Conservation (phyloP, 1,140 invertebrate species). For the Tyrophagus putrescentiae region DNA sequence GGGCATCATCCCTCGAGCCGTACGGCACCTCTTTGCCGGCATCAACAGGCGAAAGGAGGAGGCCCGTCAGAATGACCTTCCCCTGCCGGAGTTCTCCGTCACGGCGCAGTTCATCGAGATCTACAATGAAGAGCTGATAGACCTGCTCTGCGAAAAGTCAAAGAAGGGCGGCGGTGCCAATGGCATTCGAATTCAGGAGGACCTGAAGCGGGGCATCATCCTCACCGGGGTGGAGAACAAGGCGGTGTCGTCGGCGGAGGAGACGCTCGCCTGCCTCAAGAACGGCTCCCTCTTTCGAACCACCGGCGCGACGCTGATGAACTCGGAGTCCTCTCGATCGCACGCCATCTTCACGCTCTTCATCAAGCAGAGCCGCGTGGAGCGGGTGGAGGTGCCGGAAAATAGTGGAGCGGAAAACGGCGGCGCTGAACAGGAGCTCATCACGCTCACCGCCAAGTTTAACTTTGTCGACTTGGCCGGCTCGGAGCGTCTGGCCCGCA, state of each 20-base stretch:
- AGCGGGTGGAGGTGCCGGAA: conserved; percentile 35
- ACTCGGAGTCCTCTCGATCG: conserved; percentile 80
- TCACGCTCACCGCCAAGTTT: conserved; percentile 78
- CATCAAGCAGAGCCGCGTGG: conserved; percentile 62
- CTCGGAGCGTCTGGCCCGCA: conserved; percentile 84
- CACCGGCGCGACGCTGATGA: conserved; percentile 91
- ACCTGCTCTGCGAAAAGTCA: conserved; percentile 52
- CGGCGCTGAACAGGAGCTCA: conserved; percentile 36
- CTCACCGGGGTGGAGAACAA: conserved; percentile 70
- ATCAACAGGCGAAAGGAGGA: conserved; percentile 50
- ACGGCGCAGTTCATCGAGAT: conserved; percentile 51
- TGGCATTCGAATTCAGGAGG: conserved; percentile 76
- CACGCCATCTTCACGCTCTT: conserved; percentile 91
- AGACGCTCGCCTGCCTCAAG: conserved; percentile 65
- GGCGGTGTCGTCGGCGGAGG: conserved; percentile 55
- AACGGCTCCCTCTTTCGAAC: conserved; percentile 76
- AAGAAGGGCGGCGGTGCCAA: background rate
- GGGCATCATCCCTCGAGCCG: conserved; percentile 85
- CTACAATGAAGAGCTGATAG: conserved; percentile 91
- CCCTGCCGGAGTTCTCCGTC: conserved; percentile 61
- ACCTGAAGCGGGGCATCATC: conserved; percentile 68
- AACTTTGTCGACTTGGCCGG: conserved; percentile 94
- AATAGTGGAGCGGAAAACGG: background rate
- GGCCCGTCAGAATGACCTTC: conserved; percentile 42
- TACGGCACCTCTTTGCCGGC: conserved; percentile 70